Percentiles rank a stretch among this genome's conserved stretches.
These are phyloP conservation scores for Sycophila sp. DNA, from an alignment of 1,140 invertebrate genomes.

Conservation along the genomic window DNA sequence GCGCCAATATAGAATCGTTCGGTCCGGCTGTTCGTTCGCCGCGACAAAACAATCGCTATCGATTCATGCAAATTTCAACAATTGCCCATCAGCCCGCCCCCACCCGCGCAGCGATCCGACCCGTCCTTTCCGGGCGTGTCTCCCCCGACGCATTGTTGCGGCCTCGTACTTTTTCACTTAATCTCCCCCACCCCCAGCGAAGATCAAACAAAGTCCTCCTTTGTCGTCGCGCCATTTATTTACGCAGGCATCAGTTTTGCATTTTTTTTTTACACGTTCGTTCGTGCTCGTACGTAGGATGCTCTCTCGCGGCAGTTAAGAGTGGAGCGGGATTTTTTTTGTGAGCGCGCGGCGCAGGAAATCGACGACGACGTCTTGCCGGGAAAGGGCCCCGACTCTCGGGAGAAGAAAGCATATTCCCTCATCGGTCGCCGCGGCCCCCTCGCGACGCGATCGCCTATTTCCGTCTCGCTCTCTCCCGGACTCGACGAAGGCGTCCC, in stretches of 20 bases:
- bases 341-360: constrained; percentile 38
- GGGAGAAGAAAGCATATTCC: constrained; percentile 42
- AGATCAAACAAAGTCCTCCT: constrained; percentile 40
- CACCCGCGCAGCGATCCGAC: constrained; percentile 34
- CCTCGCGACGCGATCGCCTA: neutral
- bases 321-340: constrained; percentile 42
- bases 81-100: constrained; percentile 45
- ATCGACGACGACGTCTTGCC: constrained; percentile 47
- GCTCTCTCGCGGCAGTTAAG: constrained; percentile 9
- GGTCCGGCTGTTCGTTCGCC: constrained; percentile 53
- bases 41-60: constrained; percentile 60
- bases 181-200: too few species aligned
- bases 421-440: constrained; percentile 36
- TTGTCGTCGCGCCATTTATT: constrained; percentile 1
- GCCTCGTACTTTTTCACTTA: constrained; percentile 49
- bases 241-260: neutral
- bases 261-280: too few species aligned
- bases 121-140: constrained; percentile 25
- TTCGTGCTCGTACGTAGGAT: constrained; percentile 38
- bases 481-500: neutral
- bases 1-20: neutral
- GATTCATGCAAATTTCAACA: constrained; percentile 64
- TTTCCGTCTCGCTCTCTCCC: constrained; percentile 16
- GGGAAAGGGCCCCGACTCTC: constrained; percentile 34
- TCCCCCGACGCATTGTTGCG: constrained; percentile 48